Conservation (phyloP, 53 echinoderm and acorn worm genomes). For the Zoroaster sp. region DNA sequence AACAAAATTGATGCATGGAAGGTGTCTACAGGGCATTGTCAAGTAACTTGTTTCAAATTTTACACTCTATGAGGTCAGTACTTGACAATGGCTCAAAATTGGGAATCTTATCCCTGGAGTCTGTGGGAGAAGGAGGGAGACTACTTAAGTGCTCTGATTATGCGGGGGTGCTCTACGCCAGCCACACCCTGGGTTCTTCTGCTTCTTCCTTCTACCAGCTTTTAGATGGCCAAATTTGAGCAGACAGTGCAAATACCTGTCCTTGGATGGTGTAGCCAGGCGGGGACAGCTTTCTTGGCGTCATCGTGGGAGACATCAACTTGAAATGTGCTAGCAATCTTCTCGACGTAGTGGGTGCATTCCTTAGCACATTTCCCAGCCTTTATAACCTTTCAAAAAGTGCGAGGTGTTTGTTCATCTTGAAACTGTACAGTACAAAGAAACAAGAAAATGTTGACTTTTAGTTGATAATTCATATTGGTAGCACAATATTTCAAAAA, state of each 20-base stretch:
- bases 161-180: neutral
- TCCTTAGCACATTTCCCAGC: too few relatives aligned
- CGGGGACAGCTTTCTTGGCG: neutral
- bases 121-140: neutral
- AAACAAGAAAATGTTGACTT: too few relatives aligned
- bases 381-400: too few relatives aligned
- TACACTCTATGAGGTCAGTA: neutral
- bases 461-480: too few relatives aligned
- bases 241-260: neutral
- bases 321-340: too few relatives aligned
- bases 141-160: neutral
- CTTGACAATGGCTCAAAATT: neutral
- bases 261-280: neutral
- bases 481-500: too few relatives aligned
- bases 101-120: neutral
- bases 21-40: constrained; percentile 26
- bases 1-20: constrained; percentile 4
- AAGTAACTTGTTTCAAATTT: constrained; percentile 1
- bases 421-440: too few relatives aligned
- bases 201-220: neutral
- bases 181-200: neutral
- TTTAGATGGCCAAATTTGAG: neutral
- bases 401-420: too few relatives aligned
- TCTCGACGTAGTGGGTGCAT: too few relatives aligned
- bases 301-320: too few relatives aligned